Conservation (phyloP, 2,888 invertebrate genomes). For the Chalcosyrphus nemorum region DNA sequence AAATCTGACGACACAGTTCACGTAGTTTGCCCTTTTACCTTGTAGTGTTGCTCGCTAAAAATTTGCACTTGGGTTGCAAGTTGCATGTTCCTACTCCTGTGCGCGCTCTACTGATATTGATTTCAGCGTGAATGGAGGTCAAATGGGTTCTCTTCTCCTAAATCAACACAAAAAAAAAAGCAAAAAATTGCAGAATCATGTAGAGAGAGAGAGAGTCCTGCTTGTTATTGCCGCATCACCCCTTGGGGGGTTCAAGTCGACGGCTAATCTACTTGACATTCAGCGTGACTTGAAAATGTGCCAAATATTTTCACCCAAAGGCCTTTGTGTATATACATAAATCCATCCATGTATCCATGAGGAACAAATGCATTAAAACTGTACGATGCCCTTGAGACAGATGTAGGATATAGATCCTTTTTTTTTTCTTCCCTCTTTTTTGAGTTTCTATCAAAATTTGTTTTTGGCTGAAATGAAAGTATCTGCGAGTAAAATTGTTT, state of each 20-base stretch:
- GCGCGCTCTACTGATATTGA: constrained; percentile 39
- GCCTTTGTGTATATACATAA: background rate
- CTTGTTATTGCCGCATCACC: constrained; percentile 28
- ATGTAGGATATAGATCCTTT: background rate
- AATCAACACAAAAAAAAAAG: constrained; percentile 2
- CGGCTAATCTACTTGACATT: constrained; percentile 64
- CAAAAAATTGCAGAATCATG: background rate
- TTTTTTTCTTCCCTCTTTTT: constrained; percentile 9
- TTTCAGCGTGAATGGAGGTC: constrained; percentile 42
- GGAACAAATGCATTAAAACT: constrained; percentile 63
- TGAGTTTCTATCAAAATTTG: background rate
- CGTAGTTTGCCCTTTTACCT: constrained; percentile 62
- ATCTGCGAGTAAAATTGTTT: background rate
- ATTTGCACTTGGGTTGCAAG: constrained; percentile 50
- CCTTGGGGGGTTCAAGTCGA: constrained; percentile 43
- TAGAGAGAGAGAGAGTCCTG: too few species aligned
- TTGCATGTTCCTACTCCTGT: background rate
- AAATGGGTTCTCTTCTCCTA: constrained; percentile 17
- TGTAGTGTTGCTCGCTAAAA: background rate
- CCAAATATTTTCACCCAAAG: constrained; percentile 35
- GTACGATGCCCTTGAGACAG: constrained; percentile 63
- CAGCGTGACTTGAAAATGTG: constrained; percentile 67
- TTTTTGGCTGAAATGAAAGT: too few species aligned
- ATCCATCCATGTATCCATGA: constrained; percentile 6
- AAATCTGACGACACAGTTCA: constrained; percentile 56